Percentiles rank a stretch among this genome's conserved stretches.
Evolutionary conservation across 2,797 vertebrate species (phyloP).

Genomic region (Discoglossus pictus): DNA sequence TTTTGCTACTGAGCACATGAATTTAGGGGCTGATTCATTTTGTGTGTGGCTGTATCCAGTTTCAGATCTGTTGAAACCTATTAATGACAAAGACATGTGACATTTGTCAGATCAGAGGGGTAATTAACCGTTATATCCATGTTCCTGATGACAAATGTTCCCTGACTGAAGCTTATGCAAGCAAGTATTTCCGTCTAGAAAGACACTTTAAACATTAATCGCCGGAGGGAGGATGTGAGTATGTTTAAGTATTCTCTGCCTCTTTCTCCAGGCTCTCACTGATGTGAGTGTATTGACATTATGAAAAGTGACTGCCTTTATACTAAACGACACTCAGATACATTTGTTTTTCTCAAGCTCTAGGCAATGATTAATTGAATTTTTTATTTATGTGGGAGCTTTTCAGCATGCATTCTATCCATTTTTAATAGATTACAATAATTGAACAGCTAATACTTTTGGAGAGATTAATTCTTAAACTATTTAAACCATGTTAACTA

Average conservation of each 20-base stretch:
- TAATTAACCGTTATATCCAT: conserved; percentile 45
- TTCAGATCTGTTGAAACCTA: conserved; percentile 9
- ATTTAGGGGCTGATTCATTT: background rate
- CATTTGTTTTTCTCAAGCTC: background rate
- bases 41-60: background rate
- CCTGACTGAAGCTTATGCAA: background rate
- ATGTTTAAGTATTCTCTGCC: conserved; percentile 5
- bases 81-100: conserved; percentile 19
- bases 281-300: conserved; percentile 10
- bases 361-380: conserved; percentile 9
- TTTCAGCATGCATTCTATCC: background rate
- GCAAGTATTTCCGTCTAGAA: conserved; percentile 6
- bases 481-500: too few relatives aligned
- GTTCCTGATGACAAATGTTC: conserved; percentile 2
- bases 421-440: background rate
- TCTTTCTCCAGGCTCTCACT: conserved; percentile 2
- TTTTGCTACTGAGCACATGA: too few relatives aligned
- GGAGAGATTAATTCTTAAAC: too few relatives aligned
- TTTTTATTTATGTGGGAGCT: background rate
- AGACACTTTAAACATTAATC: conserved; percentile 16
- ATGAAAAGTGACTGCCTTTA: background rate
- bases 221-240: conserved; percentile 9
- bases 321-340: background rate
- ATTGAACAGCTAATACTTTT: background rate
- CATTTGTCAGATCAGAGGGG: conserved; percentile 35